These are phyloP conservation scores for Falco berigora DNA, from an alignment of 2,797 vertebrate genomes.

Conservation along the genomic window DNA sequence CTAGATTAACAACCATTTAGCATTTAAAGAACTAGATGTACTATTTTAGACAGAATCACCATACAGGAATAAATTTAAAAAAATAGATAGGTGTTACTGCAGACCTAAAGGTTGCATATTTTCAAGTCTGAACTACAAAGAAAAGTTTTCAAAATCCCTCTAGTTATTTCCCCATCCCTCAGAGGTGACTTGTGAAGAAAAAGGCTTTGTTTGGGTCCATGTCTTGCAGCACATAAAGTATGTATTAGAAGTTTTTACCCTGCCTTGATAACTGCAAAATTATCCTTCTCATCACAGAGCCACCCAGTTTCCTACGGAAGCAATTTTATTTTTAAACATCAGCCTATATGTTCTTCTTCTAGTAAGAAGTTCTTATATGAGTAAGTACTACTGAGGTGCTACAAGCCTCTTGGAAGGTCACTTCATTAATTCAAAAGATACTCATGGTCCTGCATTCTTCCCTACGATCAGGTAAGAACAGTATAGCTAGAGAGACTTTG, in stretches of 20 bases:
- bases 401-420: neutral
- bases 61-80: neutral
- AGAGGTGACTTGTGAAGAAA: neutral
- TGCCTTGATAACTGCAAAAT: neutral
- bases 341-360: accelerated
- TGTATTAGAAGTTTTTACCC: neutral
- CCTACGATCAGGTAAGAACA: neutral
- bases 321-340: neutral
- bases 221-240: neutral
- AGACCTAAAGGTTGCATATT: neutral
- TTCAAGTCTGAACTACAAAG: neutral
- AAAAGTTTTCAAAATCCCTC: neutral
- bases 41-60: neutral
- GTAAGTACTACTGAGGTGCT: neutral
- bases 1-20: neutral
- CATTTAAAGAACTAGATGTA: neutral
- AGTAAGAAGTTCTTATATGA: neutral
- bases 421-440: neutral
- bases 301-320: neutral
- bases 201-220: neutral
- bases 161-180: neutral
- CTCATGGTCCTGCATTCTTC: neutral
- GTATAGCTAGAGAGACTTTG: neutral
- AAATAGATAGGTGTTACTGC: neutral
- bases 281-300: neutral